Evolutionary conservation across 2,113 vertebrate species (phyloP).

Genomic region (Burhinus bistriatus): DNA sequence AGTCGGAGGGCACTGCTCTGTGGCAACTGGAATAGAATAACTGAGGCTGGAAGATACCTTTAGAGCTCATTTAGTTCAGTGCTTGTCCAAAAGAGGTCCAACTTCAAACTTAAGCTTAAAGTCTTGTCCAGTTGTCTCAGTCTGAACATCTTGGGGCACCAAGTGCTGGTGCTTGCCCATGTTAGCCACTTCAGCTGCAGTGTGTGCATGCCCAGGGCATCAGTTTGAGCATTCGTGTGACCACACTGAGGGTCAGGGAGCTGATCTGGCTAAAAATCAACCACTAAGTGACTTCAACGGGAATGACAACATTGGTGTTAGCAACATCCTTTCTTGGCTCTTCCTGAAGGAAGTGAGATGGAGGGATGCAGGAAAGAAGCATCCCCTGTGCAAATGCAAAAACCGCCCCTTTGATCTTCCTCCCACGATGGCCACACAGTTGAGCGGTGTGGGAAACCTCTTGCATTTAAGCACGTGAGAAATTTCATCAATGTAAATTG

Average conservation of each 20-base stretch:
- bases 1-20: background rate
- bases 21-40: background rate
- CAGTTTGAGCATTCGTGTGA: background rate
- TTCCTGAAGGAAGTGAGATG: background rate
- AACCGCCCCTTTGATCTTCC: background rate
- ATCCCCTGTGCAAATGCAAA: background rate
- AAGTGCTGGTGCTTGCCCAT: background rate
- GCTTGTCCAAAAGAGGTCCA: background rate
- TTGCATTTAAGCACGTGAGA: background rate
- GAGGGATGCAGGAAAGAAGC: background rate
- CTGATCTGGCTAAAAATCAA: background rate
- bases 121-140: background rate
- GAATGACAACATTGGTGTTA: background rate
- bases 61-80: background rate
- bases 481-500: background rate
- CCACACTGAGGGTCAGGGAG: background rate
- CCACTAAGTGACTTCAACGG: background rate
- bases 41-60: background rate
- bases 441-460: background rate
- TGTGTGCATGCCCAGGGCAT: background rate
- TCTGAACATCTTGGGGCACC: too few species aligned
- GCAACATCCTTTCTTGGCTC: background rate
- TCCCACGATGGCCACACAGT: background rate
- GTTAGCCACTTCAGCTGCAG: background rate
- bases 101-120: background rate